Evolutionary conservation across 1,140 invertebrate species (phyloP).

Genomic region (Muscidifurax raptorellus): DNA sequence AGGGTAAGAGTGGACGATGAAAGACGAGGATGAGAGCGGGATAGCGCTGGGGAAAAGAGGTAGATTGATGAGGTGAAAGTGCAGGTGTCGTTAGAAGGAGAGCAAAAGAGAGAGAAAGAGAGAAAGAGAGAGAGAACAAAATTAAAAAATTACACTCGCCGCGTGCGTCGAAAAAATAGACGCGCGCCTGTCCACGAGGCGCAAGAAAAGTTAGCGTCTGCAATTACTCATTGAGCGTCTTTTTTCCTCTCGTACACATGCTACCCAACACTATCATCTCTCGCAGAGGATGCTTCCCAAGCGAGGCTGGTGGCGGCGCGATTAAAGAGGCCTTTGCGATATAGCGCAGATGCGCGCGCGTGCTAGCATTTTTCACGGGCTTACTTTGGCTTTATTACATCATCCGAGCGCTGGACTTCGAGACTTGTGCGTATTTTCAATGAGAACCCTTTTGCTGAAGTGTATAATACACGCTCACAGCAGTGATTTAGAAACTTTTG

Average conservation of each 20-base stretch:
- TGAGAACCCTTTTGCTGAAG: no score
- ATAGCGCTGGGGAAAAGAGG: background rate
- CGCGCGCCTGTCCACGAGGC: slow-evolving; percentile 23
- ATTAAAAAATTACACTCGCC: slow-evolving; percentile 56
- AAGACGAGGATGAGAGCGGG: slow-evolving; percentile 42
- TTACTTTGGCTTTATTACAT: no score
- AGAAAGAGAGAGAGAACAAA: no score
- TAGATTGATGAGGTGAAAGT: slow-evolving; percentile 58
- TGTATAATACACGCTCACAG: no score
- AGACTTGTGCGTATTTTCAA: no score
- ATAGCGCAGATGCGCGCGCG: no score
- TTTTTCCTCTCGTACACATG: background rate
- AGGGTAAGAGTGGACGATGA: slow-evolving; percentile 42
- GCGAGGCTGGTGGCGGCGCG: background rate
- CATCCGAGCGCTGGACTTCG: no score
- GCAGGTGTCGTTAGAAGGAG: slow-evolving; percentile 53
- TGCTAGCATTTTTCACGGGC: no score
- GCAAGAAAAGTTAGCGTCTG: slow-evolving; percentile 52
- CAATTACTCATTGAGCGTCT: slow-evolving; percentile 53
- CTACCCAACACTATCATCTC: no score
- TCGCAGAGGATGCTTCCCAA: no score
- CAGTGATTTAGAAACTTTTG: no score
- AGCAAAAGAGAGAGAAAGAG: no score
- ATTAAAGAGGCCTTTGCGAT: slow-evolving; percentile 9
- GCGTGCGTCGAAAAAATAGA: slow-evolving; percentile 50